Base-by-base conservation (phyloP, 2,888 invertebrate species). In the Parasteatoda lunata region DNA sequence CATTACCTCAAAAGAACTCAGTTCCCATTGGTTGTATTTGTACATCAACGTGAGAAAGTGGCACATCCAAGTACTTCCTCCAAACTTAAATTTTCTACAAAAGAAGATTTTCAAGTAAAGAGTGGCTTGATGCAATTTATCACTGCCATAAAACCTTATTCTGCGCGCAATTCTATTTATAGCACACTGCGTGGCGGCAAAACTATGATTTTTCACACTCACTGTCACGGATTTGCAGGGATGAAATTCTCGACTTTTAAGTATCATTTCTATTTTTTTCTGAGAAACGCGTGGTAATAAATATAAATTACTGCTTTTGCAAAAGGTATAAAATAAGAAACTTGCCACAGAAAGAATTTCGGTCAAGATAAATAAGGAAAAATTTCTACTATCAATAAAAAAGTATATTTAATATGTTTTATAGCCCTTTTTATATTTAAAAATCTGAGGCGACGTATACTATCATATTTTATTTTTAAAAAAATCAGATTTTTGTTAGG, bases 121-220 rank as follows among this genome's bases (percentile, higher is more conserved):
- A 30, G 30, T 13, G n/a, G n/a, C 59, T 8, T 8, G 7, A 8
- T 59, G 59, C 59, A 59, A 59, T 59, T 59, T 59, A 59, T 59
- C 59, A 59, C 59, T 59, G 59, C 59, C 59, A 59, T 59, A 59
- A 59, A 59, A 59, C n/a, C n/a, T 59, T 59, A 59, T 59, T 59
- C n/a, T n/a, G 59, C n/a, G 59, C 9, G 59, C 9, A n/a, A 59
- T 59, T 59, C 59, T 59, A 59, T 59, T 59, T 59, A 59, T 59
- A 59, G 59, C 9, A 59, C 11, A 13, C 11, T 7, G 9, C 9
- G n/a, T n/a, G 59, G 11, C 9, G n/a, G n/a, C 59, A 59, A 59
- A 59, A 59, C 59, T 59, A 59, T 59, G 59, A 59, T 59, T 59
- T 59, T 59, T 59, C 59, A 13, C n/a, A 59, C 59, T 59, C 59